Percentiles rank a stretch among this genome's conserved stretches.
phyloP scores from a whole-genome alignment of 2,888 invertebrate genomes.

The Ormia ochracea region DNA sequence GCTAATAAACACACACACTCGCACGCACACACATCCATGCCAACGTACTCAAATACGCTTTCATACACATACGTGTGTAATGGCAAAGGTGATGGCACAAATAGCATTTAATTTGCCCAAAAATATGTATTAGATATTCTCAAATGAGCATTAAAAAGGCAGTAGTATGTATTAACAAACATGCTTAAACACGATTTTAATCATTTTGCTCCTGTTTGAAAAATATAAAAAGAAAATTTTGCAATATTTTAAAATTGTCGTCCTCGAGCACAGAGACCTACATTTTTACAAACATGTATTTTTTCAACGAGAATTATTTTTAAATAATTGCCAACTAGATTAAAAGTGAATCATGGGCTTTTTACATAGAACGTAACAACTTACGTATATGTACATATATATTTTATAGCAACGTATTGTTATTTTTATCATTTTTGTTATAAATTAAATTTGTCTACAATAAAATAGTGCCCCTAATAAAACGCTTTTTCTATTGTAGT shows the following conservation, averaged over 20 bases:
- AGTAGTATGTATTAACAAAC: slow-evolving; percentile 33
- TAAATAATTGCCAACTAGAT: slow-evolving; percentile 67
- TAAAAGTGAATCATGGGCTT: slow-evolving; percentile 66
- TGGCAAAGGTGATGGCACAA: no score
- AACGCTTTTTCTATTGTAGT: not conserved
- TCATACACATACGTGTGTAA: no score
- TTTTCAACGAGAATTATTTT: slow-evolving; percentile 46
- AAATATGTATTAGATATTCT: slow-evolving; percentile 5
- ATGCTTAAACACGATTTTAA: slow-evolving; percentile 44
- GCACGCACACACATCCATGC: not conserved
- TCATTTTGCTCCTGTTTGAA: slow-evolving; percentile 27
- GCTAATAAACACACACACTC: not conserved
- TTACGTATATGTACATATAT: no score
- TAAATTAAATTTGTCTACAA: slow-evolving; percentile 22
- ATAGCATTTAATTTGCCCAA: slow-evolving; percentile 11
- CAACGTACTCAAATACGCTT: no score
- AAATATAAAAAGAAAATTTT: slow-evolving; percentile 10
- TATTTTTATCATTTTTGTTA: not conserved
- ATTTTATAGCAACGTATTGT: slow-evolving; percentile 32
- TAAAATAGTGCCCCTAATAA: slow-evolving; percentile 13
- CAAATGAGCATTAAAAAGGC: not conserved
- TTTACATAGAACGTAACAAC: slow-evolving; percentile 54
- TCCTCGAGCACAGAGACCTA: not conserved
- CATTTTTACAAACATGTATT: not conserved
- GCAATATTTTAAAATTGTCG: slow-evolving; percentile 54